Evolutionary conservation across 2,113 vertebrate genomes (phyloP).

Genomic region (Tychaedon coryphoeus): DNA sequence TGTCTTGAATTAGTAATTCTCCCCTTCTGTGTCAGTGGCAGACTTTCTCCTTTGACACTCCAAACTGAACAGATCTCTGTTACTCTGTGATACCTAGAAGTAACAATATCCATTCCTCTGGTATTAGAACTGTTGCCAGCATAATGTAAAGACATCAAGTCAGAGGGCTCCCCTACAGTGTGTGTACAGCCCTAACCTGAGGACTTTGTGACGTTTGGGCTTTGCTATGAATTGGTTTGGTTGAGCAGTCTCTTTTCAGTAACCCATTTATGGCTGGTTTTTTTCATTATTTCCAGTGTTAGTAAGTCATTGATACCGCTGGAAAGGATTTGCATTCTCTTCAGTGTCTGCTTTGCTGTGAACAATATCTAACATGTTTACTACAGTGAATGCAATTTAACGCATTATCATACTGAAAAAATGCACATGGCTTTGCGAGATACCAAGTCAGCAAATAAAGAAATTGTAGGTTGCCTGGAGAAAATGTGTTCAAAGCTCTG

Average conservation of each 20-base stretch:
- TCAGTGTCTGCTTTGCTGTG: background rate
- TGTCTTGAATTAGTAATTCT: background rate
- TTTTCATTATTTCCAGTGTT: background rate
- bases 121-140: background rate
- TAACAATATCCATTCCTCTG: background rate
- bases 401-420: background rate
- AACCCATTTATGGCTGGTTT: background rate
- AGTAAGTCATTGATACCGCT: background rate
- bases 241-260: background rate
- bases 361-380: background rate
- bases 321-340: background rate
- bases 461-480: background rate
- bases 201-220: background rate
- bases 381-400: background rate
- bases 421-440: background rate
- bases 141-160: no score
- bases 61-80: background rate
- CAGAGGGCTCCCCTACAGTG: background rate
- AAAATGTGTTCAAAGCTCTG: background rate
- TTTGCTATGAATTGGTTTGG: background rate
- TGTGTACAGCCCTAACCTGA: background rate
- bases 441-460: background rate
- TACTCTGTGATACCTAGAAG: background rate
- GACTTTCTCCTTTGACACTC: background rate
- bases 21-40: background rate